phyloP scores from a whole-genome alignment of 2,888 invertebrate species.

The Actias luna region DNA sequence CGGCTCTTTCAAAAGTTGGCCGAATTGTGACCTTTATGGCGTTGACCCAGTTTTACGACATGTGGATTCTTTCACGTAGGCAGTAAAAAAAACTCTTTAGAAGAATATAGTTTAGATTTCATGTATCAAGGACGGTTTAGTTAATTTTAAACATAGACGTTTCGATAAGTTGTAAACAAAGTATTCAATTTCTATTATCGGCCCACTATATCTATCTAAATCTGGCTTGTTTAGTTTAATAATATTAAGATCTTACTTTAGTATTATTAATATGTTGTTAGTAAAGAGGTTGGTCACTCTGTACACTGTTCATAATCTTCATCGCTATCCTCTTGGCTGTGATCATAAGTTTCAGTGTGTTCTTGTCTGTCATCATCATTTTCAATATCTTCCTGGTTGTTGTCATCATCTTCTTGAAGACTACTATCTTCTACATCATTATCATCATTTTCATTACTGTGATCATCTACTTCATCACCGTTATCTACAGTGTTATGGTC shows the following conservation, averaged over 20 bases:
- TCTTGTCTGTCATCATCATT: slow-evolving; percentile 40
- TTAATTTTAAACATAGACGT: slow-evolving; percentile 12
- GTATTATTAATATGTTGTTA: too few species aligned
- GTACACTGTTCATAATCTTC: slow-evolving; percentile 42
- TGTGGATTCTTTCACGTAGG: slow-evolving; percentile 24
- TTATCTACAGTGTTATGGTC: slow-evolving; percentile 46
- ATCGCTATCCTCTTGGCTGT: slow-evolving; percentile 43
- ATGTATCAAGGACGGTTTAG: slow-evolving; percentile 11
- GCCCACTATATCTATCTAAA: background rate
- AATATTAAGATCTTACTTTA: background rate
- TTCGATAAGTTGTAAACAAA: background rate
- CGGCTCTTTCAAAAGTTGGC: slow-evolving; percentile 46
- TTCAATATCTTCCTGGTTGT: slow-evolving; percentile 34
- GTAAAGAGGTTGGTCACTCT: too few species aligned
- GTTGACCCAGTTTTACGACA: slow-evolving; percentile 46
- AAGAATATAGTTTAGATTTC: background rate
- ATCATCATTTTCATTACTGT: slow-evolving; percentile 20
- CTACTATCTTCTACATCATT: slow-evolving; percentile 38
- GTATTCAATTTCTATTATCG: slow-evolving; percentile 1
- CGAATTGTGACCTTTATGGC: slow-evolving; percentile 43
- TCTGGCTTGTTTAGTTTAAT: background rate
- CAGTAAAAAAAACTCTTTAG: slow-evolving; percentile 9
- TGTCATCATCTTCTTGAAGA: slow-evolving; percentile 23
- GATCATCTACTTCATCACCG: slow-evolving; percentile 34
- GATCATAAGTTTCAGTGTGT: too few species aligned